These are phyloP conservation scores for Amphipoea lucens DNA, from an alignment of 2,888 invertebrate genomes.

Conservation along the genomic window DNA sequence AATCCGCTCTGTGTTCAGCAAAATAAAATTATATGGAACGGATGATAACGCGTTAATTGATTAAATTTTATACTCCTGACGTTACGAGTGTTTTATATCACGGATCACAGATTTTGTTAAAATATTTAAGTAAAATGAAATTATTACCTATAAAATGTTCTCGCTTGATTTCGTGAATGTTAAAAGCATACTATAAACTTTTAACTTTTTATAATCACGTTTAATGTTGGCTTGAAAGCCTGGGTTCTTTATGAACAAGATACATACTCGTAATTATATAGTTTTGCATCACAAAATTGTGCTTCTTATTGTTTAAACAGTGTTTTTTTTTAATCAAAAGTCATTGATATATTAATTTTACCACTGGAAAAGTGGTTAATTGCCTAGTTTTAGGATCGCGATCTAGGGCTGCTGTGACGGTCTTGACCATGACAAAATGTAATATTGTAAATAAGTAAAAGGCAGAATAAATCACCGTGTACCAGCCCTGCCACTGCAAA, in stretches of 20 bases:
- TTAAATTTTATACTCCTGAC: slow-evolving; percentile 3
- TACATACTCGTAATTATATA: no score
- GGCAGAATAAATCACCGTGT: slow-evolving; percentile 16
- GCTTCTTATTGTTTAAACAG: neutral
- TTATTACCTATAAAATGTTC: neutral
- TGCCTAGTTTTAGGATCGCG: neutral
- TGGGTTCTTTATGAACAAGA: neutral
- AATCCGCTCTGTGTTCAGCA: neutral
- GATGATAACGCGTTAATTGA: slow-evolving; percentile 23
- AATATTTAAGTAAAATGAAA: neutral
- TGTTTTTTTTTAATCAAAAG: neutral
- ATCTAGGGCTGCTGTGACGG: neutral
- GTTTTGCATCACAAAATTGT: neutral
- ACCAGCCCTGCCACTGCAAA: slow-evolving; percentile 57
- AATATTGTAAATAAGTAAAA: neutral
- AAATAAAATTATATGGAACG: slow-evolving; percentile 14
- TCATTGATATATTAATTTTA: neutral
- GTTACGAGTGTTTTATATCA: slow-evolving; percentile 6
- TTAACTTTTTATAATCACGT: neutral
- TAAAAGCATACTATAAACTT: neutral
- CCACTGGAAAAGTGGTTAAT: neutral
- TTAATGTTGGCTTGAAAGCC: no score
- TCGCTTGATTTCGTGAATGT: neutral
- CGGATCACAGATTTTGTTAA: slow-evolving; percentile 8
- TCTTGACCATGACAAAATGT: neutral